Percentiles rank a stretch among this genome's conserved stretches.
phyloP scores from a whole-genome alignment of 2,888 invertebrate genomes.

The Tubiluchus corallicola region DNA sequence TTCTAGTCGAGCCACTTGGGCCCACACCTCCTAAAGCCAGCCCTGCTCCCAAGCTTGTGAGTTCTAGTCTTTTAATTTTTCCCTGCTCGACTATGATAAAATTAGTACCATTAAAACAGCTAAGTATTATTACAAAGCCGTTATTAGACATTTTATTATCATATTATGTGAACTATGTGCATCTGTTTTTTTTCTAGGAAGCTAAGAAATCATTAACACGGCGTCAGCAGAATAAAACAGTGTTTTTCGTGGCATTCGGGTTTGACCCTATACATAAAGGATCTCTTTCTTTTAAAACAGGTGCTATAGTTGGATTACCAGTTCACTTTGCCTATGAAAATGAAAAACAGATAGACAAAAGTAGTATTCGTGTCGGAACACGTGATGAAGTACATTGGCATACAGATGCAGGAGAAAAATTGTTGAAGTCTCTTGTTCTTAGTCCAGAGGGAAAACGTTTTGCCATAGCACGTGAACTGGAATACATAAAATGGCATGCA shows the following conservation, averaged over 20 bases:
- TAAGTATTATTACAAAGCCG: no score
- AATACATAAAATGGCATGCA: conserved; percentile 41
- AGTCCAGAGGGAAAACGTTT: conserved; percentile 59
- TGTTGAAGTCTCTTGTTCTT: conserved; percentile 47
- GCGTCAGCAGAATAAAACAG: no score
- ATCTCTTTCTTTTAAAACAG: conserved; percentile 34
- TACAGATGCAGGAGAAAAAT: conserved; percentile 39
- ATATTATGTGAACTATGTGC: no score
- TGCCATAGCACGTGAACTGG: conserved; percentile 54
- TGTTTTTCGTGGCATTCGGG: conserved; percentile 52
- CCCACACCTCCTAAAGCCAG: no score
- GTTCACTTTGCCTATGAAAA: conserved; percentile 43
- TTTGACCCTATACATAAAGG: conserved; percentile 54
- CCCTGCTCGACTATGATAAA: no score
- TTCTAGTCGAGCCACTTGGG: no score
- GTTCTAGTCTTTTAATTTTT: no score
- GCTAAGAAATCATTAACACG: no score
- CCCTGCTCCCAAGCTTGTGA: no score
- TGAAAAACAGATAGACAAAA: conserved; percentile 37
- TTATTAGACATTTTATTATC: no score
- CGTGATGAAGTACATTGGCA: conserved; percentile 42
- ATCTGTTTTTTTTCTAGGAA: no score
- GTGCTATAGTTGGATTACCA: conserved; percentile 53
- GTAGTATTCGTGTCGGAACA: conserved; percentile 42
- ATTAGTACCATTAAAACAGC: no score